A percentile compares a stretch with the other conserved stretches of the same genome.
phyloP scores from a whole-genome alignment of 1,140 invertebrate species.

The Eupeodes corollae region DNA sequence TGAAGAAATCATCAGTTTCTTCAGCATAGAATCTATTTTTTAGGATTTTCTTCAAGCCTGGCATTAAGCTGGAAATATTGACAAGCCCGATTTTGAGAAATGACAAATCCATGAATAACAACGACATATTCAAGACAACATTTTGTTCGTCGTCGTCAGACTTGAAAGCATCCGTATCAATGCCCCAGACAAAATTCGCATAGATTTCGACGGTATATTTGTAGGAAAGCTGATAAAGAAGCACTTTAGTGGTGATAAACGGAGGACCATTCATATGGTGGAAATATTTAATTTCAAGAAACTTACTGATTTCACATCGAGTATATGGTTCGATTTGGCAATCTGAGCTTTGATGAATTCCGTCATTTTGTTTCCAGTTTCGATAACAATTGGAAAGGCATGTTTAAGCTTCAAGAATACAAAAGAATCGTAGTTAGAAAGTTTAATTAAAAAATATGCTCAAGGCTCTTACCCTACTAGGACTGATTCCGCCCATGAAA shows the following conservation, averaged over 20 bases:
- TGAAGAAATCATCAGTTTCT: conserved; percentile 31
- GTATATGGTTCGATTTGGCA: conserved; percentile 1
- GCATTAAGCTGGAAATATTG: conserved; percentile 17
- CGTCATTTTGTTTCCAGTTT: too few relatives aligned
- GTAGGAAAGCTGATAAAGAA: conserved; percentile 19
- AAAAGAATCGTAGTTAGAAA: too few relatives aligned
- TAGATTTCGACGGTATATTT: conserved; percentile 41
- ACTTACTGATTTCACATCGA: conserved; percentile 28
- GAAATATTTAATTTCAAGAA: not conserved
- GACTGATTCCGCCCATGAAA: too few relatives aligned
- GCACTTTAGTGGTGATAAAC: too few relatives aligned
- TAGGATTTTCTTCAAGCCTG: conserved; percentile 12
- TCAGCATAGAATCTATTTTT: conserved; percentile 19
- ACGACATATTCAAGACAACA: conserved; percentile 18
- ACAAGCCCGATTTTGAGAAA: conserved; percentile 17
- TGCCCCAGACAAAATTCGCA: conserved; percentile 40
- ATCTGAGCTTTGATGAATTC: conserved; percentile 3
- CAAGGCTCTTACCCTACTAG: too few relatives aligned
- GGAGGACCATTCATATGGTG: too few relatives aligned
- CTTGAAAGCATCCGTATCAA: conserved; percentile 33
- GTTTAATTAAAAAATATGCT: too few relatives aligned
- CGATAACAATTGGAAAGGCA: too few relatives aligned
- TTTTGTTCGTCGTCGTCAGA: conserved; percentile 6
- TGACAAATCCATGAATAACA: conserved; percentile 16
- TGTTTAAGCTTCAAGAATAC: too few relatives aligned